phyloP scores from a whole-genome alignment of 2,113 vertebrate genomes.

The Cercopithecus mona region DNA sequence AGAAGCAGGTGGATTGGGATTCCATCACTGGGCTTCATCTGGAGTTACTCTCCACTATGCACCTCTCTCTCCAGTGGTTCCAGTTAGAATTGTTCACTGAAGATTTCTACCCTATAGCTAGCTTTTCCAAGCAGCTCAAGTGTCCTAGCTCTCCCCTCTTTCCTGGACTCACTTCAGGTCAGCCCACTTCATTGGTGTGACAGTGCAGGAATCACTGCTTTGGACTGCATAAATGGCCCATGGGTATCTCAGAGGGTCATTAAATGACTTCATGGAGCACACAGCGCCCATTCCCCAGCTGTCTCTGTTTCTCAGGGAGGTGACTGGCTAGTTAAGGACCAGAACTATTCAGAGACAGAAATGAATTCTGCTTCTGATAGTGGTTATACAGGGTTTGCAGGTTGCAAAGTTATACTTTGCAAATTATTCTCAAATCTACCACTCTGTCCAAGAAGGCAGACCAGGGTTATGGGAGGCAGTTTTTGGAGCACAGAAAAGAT shows the following conservation, averaged over 20 bases:
- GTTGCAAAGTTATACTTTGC: not conserved
- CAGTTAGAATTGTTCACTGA: not conserved
- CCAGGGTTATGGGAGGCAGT: not conserved
- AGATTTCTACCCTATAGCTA: not conserved
- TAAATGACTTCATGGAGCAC: not conserved
- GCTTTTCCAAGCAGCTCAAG: not conserved
- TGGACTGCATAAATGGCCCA: not conserved
- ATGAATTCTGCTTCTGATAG: not conserved
- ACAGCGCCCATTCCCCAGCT: not conserved
- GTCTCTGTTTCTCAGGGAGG: not conserved
- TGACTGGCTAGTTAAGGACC: too few species aligned
- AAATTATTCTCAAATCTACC: not conserved
- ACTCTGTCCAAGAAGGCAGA: not conserved
- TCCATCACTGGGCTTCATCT: not conserved
- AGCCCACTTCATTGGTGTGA: not conserved
- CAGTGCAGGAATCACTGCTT: not conserved
- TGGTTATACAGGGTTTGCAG: not conserved
- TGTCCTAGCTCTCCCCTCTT: not conserved
- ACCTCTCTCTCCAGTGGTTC: not conserved
- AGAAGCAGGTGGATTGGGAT: not conserved
- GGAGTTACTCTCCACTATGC: not conserved
- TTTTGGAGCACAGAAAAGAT: not conserved
- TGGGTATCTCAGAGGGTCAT: not conserved
- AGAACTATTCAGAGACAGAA: conserved; percentile 17
- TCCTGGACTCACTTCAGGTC: not conserved